Evolutionary conservation across 1,140 invertebrate genomes (phyloP).

Genomic region (Drosophila malerkotliana): DNA sequence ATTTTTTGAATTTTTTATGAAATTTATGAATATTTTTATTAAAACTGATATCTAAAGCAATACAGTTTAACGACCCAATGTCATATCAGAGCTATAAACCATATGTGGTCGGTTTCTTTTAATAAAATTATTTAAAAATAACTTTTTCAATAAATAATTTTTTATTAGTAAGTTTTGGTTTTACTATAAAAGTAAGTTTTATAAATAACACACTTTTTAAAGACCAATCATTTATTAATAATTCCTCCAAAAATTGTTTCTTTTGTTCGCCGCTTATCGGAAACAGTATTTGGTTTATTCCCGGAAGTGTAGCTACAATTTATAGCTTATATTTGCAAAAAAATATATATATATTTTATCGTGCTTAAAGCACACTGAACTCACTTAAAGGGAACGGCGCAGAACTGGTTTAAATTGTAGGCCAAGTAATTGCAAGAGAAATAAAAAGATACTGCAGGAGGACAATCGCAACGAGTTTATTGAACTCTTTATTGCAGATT

Average conservation of each 20-base stretch:
- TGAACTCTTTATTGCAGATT: conserved; percentile 36
- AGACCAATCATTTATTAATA: background rate
- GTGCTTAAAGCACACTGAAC: conserved; percentile 44
- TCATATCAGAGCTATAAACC: background rate
- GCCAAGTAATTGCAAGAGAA: conserved; percentile 18
- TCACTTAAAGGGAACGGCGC: conserved; percentile 13
- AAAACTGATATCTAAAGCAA: too few relatives aligned
- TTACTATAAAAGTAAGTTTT: background rate
- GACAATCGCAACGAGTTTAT: conserved; percentile 20
- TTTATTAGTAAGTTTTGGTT: background rate
- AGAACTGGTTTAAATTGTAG: conserved; percentile 47
- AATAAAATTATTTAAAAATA: background rate
- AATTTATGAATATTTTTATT: background rate
- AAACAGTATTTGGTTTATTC: conserved; percentile 29
- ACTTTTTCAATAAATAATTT: too few relatives aligned
- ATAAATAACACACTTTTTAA: background rate
- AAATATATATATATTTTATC: conserved; percentile 6
- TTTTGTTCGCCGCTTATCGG: conserved; percentile 29
- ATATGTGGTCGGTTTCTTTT: background rate
- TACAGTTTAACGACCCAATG: background rate
- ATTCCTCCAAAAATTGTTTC: background rate
- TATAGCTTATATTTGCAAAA: background rate
- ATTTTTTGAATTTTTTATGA: background rate
- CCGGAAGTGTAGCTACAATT: conserved; percentile 18
- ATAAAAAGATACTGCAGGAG: conserved; percentile 28